These are phyloP conservation scores for Celastrina argiolus DNA, from an alignment of 2,888 invertebrate species.

Conservation along the genomic window DNA sequence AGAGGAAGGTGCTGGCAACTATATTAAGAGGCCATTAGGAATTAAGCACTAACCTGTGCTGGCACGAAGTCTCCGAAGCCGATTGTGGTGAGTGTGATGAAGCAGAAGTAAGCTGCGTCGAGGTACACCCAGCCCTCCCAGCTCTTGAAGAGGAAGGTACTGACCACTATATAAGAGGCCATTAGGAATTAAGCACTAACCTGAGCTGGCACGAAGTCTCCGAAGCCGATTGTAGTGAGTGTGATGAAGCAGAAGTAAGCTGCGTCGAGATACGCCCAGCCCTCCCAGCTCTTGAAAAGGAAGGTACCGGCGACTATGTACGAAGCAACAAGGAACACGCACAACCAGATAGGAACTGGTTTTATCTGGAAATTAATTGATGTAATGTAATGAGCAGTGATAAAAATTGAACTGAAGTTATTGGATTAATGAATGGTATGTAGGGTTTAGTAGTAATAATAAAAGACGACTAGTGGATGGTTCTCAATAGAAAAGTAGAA, in stretches of 20 bases:
- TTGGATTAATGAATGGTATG: too few relatives aligned
- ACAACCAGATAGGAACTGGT: slow-evolving; percentile 94
- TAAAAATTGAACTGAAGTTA: too few relatives aligned
- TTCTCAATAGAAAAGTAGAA: too few relatives aligned
- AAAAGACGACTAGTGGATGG: too few relatives aligned
- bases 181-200: slow-evolving; percentile 42
- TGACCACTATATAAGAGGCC: slow-evolving; percentile 93
- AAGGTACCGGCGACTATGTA: slow-evolving; percentile 94
- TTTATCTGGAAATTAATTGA: slow-evolving; percentile 47
- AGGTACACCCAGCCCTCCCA: slow-evolving; percentile 93
- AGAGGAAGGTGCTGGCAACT: neutral
- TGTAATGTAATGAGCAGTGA: neutral
- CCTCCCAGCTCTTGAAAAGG: slow-evolving; percentile 90
- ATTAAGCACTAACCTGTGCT: slow-evolving; percentile 77
- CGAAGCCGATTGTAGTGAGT: slow-evolving; percentile 94
- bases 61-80: slow-evolving; percentile 96
- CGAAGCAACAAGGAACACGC: slow-evolving; percentile 90
- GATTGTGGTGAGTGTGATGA: slow-evolving; percentile 94
- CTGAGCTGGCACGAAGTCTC: slow-evolving; percentile 93
- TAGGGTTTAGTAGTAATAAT: too few relatives aligned
- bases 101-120: slow-evolving; percentile 95
- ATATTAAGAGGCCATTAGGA: neutral
- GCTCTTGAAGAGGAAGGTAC: slow-evolving; percentile 89
- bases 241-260: slow-evolving; percentile 97
- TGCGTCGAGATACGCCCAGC: slow-evolving; percentile 91